These are phyloP conservation scores for Macrostomum cliftonense DNA, from an alignment of 2,888 invertebrate species.

Conservation along the genomic window DNA sequence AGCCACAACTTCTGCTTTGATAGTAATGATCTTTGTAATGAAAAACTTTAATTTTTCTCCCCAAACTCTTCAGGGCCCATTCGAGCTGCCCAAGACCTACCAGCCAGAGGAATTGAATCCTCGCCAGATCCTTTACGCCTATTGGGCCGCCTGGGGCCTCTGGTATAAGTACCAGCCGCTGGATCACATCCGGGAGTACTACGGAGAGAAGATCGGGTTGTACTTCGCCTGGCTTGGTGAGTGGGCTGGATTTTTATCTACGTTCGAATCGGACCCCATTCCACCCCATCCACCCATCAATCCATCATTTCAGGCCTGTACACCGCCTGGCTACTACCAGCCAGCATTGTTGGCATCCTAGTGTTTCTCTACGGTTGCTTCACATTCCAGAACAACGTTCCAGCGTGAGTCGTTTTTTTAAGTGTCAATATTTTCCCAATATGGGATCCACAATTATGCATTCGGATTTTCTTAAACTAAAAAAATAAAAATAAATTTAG, in stretches of 20 bases:
- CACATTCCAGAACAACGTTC: constrained; percentile 38
- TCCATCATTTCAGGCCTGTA: constrained; percentile 43
- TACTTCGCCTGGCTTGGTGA: constrained; percentile 46
- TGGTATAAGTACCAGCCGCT: constrained; percentile 46
- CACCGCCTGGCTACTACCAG: constrained; percentile 44
- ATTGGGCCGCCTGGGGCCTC: constrained; percentile 43
- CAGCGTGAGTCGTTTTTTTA: constrained; percentile 41
- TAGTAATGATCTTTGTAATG: too few species aligned
- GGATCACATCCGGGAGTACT: constrained; percentile 45
- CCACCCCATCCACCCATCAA: too few species aligned
- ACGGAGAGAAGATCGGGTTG: constrained; percentile 45
- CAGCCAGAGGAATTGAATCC: constrained; percentile 30
- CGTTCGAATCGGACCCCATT: too few species aligned
- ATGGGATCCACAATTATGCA: too few species aligned
- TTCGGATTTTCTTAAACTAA: too few species aligned
- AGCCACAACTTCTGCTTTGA: too few species aligned
- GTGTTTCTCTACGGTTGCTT: constrained; percentile 43
- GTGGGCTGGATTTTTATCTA: too few species aligned
- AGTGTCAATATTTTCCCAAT: too few species aligned
- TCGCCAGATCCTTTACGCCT: constrained; percentile 42
- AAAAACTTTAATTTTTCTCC: too few species aligned
- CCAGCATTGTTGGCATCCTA: constrained; percentile 43
- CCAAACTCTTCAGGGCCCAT: too few species aligned
- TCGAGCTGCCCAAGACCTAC: too few species aligned
- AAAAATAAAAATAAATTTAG: too few species aligned